Evolutionary conservation across 2,888 invertebrate species (phyloP).

Genomic region (Allolobophora icterica): DNA sequence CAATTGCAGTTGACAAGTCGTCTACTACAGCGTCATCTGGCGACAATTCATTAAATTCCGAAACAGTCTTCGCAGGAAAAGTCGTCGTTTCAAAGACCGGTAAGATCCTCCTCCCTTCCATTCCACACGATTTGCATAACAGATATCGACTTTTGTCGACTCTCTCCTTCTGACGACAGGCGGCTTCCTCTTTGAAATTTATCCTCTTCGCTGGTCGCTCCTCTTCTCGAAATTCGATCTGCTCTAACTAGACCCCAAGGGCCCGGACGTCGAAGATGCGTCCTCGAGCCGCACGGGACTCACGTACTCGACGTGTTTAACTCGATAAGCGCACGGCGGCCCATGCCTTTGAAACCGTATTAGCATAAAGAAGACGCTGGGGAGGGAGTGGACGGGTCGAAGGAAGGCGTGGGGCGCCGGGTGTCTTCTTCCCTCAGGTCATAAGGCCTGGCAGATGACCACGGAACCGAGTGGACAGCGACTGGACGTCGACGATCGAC

Average conservation of each 20-base stretch:
- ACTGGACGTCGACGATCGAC: neutral
- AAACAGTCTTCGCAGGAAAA: neutral
- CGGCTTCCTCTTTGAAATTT: slow-evolving; percentile 2
- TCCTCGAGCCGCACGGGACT: neutral
- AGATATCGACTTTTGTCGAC: slow-evolving; percentile 8
- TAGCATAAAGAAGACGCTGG: neutral
- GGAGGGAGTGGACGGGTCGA: neutral
- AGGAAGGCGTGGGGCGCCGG: neutral
- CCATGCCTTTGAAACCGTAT: neutral
- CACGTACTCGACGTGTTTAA: slow-evolving; percentile 27
- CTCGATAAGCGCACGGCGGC: slow-evolving; percentile 28
- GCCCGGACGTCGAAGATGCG: neutral
- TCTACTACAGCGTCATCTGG: neutral
- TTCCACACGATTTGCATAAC: slow-evolving; percentile 18
- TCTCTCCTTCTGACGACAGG: neutral
- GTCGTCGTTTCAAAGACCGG: neutral
- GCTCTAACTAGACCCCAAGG: slow-evolving; percentile 13
- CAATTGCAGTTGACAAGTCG: neutral
- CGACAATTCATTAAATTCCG: slow-evolving; percentile 24
- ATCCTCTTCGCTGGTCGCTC: neutral
- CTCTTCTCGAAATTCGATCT: slow-evolving; percentile 22
- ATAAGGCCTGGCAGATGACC: too few relatives aligned
- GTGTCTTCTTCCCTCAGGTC: neutral
- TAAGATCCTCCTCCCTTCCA: neutral
- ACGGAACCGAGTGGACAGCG: neutral